A percentile compares a stretch with the other conserved stretches of the same genome.
Conservation (phyloP, 1,140 invertebrate genomes). For the Pantala flavescens region DNA sequence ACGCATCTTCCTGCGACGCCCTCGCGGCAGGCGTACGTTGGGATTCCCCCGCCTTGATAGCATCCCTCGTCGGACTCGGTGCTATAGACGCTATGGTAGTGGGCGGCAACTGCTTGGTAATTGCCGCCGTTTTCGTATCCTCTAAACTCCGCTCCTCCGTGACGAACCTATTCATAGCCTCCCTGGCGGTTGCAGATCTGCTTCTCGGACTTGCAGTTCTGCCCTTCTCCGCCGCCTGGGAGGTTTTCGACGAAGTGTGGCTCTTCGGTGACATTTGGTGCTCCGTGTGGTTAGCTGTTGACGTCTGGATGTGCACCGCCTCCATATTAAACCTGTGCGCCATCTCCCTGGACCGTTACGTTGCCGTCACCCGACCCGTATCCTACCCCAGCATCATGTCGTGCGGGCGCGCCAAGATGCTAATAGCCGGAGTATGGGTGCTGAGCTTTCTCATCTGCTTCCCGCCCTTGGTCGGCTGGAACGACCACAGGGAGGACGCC, state of each 20-base stretch:
- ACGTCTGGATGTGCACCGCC: slow-evolving; percentile 95
- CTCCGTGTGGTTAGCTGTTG: slow-evolving; percentile 83
- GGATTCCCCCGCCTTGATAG: slow-evolving; percentile 59
- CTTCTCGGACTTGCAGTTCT: slow-evolving; percentile 83
- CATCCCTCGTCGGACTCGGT: slow-evolving; percentile 62
- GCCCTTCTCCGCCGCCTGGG: slow-evolving; percentile 78
- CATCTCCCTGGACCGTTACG: slow-evolving; percentile 86
- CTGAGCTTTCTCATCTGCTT: slow-evolving; percentile 94
- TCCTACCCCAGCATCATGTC: slow-evolving; percentile 90
- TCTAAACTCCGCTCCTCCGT: slow-evolving; percentile 76
- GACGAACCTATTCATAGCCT: slow-evolving; percentile 92
- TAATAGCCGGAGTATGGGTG: slow-evolving; percentile 87
- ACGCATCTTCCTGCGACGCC: slow-evolving; percentile 61
- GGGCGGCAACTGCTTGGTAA: slow-evolving; percentile 81
- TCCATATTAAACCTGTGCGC: slow-evolving; percentile 87
- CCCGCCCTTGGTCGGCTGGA: slow-evolving; percentile 90
- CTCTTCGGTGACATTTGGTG: slow-evolving; percentile 88
- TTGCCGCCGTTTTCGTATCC: slow-evolving; percentile 78
- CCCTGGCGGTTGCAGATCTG: slow-evolving; percentile 83
- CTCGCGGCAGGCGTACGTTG: slow-evolving; percentile 63
- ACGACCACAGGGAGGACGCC: slow-evolving; percentile 45
- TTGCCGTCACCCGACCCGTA: slow-evolving; percentile 87
- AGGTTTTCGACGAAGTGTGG: slow-evolving; percentile 88
- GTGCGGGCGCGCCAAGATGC: slow-evolving; percentile 67
- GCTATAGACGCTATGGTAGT: slow-evolving; percentile 79